A percentile compares a stretch with the other conserved stretches of the same genome.
Conservation (phyloP, 2,888 invertebrate species). For the Polyommatus iphigenia region DNA sequence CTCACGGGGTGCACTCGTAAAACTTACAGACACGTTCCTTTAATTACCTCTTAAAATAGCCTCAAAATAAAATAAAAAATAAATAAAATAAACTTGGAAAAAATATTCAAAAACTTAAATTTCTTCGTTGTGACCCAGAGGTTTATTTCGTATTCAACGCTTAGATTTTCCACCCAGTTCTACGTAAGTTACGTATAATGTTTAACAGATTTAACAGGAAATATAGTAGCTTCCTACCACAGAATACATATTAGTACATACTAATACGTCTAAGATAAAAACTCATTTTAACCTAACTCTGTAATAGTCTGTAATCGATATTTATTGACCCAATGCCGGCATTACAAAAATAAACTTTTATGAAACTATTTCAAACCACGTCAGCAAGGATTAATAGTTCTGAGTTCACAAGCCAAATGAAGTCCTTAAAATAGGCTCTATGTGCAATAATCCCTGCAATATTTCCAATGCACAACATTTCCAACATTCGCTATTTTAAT, state of each 20-base stretch:
- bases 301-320: too few relatives aligned
- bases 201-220: too few relatives aligned
- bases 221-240: too few relatives aligned
- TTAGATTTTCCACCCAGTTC: too few relatives aligned
- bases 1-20: constrained; percentile 11
- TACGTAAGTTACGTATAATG: too few relatives aligned
- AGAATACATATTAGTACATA: too few relatives aligned
- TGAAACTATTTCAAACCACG: background rate
- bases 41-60: constrained; percentile 14
- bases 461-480: background rate
- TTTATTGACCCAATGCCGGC: background rate
- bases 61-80: background rate
- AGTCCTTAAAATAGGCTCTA: background rate
- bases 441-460: background rate
- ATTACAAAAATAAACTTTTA: background rate
- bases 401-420: background rate
- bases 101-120: background rate
- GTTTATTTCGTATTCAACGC: too few relatives aligned
- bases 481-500: background rate
- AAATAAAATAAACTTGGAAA: background rate
- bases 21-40: background rate
- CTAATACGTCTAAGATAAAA: too few relatives aligned
- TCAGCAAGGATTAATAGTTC: background rate
- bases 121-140: too few relatives aligned
- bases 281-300: too few relatives aligned